phyloP scores from a whole-genome alignment of 2,888 invertebrate species.

The Myopa tessellatipennis region DNA sequence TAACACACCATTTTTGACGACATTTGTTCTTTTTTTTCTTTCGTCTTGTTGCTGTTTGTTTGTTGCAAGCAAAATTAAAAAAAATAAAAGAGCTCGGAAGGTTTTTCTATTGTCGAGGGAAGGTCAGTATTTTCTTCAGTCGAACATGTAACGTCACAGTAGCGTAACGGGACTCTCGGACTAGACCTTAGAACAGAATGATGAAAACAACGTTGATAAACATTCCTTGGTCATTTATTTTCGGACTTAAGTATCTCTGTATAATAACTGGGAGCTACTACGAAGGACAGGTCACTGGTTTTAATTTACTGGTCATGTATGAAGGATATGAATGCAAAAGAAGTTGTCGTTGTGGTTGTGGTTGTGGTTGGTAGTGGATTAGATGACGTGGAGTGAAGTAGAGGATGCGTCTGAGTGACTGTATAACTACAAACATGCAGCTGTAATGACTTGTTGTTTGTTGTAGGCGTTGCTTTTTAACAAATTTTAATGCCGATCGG shows the following conservation, averaged over 20 bases:
- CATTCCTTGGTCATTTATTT: too few species aligned
- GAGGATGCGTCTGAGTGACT: background rate
- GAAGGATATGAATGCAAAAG: background rate
- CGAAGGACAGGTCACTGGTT: background rate
- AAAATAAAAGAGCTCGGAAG: background rate
- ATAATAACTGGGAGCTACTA: too few species aligned
- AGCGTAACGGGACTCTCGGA: background rate
- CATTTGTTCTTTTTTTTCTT: background rate
- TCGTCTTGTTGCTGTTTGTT: background rate
- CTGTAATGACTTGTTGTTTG: background rate
- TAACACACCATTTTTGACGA: slow-evolving; percentile 56
- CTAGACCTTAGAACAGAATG: too few species aligned
- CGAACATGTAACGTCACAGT: too few species aligned
- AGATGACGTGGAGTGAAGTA: background rate
- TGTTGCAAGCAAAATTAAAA: background rate
- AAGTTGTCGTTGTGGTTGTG: background rate
- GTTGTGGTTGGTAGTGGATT: background rate
- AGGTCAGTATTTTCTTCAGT: background rate
- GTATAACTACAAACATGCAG: background rate
- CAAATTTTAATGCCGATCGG: background rate
- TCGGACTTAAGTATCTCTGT: too few species aligned
- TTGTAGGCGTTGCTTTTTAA: background rate
- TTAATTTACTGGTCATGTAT: background rate
- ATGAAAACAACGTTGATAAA: too few species aligned
- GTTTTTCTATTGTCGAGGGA: background rate